A percentile compares a stretch with the other conserved stretches of the same genome.
These are phyloP conservation scores for Phoxinus dragarum DNA, from an alignment of 2,797 vertebrate genomes.

Conservation along the genomic window DNA sequence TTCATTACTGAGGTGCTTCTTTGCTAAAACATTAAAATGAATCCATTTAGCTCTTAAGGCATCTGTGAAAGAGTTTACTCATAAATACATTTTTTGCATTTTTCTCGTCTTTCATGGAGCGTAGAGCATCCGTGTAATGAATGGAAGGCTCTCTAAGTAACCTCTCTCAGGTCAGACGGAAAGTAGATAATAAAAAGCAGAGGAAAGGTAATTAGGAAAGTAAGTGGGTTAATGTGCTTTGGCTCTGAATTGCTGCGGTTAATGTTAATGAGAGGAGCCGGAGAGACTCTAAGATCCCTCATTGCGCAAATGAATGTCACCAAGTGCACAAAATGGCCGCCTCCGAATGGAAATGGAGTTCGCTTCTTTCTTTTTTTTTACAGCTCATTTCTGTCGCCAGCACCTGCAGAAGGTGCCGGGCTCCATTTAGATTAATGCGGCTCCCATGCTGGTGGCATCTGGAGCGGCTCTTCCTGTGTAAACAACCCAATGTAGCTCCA, in stretches of 20 bases:
- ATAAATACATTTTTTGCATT: constrained; percentile 27
- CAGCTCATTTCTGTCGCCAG: constrained; percentile 40
- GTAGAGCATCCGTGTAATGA: constrained; percentile 9
- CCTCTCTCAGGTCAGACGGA: constrained; percentile 43
- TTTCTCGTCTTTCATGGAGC: background rate
- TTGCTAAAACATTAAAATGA: constrained; percentile 38
- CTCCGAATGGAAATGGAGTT: constrained; percentile 55
- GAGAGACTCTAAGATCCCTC: constrained; percentile 64
- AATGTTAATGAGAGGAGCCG: constrained; percentile 69
- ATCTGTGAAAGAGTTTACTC: constrained; percentile 36
- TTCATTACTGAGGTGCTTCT: constrained; percentile 4
- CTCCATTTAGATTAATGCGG: constrained; percentile 70
- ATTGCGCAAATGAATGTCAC: constrained; percentile 67
- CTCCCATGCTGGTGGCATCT: constrained; percentile 69
- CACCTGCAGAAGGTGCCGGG: constrained; percentile 73
- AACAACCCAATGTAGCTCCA: background rate
- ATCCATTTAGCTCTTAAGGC: constrained; percentile 28
- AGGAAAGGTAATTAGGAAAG: constrained; percentile 64
- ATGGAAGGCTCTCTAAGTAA: constrained; percentile 21
- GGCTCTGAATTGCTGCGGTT: constrained; percentile 62
- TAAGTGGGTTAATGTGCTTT: constrained; percentile 71
- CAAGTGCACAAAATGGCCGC: constrained; percentile 59
- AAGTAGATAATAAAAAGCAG: constrained; percentile 50
- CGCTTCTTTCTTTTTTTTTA: constrained; percentile 49
- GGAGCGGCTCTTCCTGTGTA: constrained; percentile 51